These are phyloP conservation scores for Mionectes macconnelli DNA, from an alignment of 2,113 vertebrate species.

Conservation along the genomic window DNA sequence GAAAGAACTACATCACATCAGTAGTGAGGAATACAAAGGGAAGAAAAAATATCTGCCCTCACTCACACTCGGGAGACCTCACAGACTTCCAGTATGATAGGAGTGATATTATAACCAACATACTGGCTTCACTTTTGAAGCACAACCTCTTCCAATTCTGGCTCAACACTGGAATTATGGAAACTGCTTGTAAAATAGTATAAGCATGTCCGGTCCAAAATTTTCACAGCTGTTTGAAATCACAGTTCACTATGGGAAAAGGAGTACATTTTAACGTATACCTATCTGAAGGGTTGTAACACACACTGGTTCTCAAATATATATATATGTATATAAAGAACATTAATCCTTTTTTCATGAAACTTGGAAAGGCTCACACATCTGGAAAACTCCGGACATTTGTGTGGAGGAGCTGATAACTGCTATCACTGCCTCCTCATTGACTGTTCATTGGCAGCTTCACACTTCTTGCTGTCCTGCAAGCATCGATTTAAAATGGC, in stretches of 20 bases:
- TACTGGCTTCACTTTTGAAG: not conserved
- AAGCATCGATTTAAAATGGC: conserved; percentile 20
- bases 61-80: not conserved
- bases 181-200: not conserved
- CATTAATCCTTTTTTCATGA: not conserved
- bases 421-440: conserved; percentile 30
- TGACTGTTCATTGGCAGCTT: conserved; percentile 43
- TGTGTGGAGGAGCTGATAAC: conserved; percentile 35
- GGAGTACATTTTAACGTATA: not conserved
- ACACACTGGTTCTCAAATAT: not conserved
- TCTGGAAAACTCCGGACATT: not conserved
- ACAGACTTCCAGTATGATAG: not conserved
- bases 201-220: not conserved
- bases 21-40: not conserved
- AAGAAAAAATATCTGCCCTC: not conserved
- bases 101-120: not conserved
- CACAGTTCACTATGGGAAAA: not conserved
- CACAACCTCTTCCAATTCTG: not conserved
- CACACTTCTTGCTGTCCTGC: conserved; percentile 13
- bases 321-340: too few species aligned
- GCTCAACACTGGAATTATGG: not conserved
- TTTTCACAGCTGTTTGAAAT: not conserved
- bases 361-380: not conserved
- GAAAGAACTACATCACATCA: not conserved
- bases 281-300: not conserved